phyloP scores from a whole-genome alignment of 2,888 invertebrate species.

The Dione juno region DNA sequence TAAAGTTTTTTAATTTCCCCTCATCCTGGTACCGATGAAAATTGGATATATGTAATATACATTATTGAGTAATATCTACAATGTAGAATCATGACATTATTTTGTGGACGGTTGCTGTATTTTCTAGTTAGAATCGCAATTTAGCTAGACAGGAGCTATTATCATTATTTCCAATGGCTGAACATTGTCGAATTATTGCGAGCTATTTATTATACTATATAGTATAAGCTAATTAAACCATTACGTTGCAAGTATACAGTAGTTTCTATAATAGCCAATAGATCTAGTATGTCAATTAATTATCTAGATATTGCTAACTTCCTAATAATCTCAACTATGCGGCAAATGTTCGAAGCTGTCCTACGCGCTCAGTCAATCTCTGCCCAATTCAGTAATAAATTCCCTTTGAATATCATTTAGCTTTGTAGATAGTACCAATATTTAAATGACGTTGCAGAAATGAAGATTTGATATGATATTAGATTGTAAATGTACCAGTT shows the following conservation, averaged over 20 bases:
- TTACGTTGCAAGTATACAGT: not conserved
- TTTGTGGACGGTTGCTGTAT: not conserved
- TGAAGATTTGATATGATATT: not conserved
- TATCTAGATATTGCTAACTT: constrained; percentile 26
- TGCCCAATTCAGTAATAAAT: constrained; percentile 46
- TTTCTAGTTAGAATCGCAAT: constrained; percentile 12
- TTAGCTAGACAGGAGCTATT: constrained; percentile 12
- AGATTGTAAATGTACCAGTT: not conserved
- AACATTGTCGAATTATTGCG: constrained; percentile 16
- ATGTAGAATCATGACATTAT: not conserved
- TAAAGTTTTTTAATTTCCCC: constrained; percentile 69
- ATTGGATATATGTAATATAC: constrained; percentile 24
- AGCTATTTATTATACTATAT: constrained; percentile 13
- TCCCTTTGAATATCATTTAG: constrained; percentile 48
- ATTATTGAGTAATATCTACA: not conserved
- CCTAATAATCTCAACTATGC: constrained; percentile 38
- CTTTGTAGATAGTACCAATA: not conserved
- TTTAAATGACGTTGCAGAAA: not conserved
- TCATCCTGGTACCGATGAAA: constrained; percentile 57
- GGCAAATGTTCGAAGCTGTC: constrained; percentile 39
- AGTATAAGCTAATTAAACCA: constrained; percentile 20
- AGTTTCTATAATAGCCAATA: constrained; percentile 19
- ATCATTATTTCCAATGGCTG: constrained; percentile 26
- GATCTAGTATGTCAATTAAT: constrained; percentile 31
- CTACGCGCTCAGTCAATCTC: constrained; percentile 44